Base-by-base conservation (phyloP, 2,797 vertebrate species). In the Notamacropus eugenii region DNA sequence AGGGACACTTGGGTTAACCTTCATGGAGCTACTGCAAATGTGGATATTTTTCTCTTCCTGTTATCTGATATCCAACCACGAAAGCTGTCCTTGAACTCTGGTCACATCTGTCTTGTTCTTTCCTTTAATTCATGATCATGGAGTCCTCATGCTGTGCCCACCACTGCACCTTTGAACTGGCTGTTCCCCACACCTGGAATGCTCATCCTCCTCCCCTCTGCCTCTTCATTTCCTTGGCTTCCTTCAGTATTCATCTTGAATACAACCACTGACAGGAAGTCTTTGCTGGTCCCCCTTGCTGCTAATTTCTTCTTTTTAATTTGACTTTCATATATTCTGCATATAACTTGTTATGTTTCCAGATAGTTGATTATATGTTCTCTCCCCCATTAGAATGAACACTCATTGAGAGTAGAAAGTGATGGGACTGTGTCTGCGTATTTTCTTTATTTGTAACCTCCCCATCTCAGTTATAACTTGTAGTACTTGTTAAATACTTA, bases 41-140 rank as follows among this genome's bases (percentile, higher is more conserved):
- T 93, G 93, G 95, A 93, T 95, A 34, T 91, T 96, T 96, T 95
- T 95, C 90, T 94, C 54, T 95, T 67, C 90, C 31, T 55, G 94
- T 82, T 34, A 27, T 40, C 40, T 87, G n/a, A 24, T 92, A 93
- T 56, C 16, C 91, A 96, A 93, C n/a, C 96, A 91, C 74, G 54
- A 97, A 93, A 54, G 82, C 14, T 57, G 57, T 90, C 91, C 94
- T 96, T 95, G 92, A 94, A 97, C 52, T 95, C 91, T 29, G 46
- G 14, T 94, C 97, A 92, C 92, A 96, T 92, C 11, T 95, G 94
- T 91, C 59, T 95, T 94, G 1, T 92, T 96, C 92, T 95, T 94
- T 92, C 55, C 74, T 31, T 82, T 82, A 46, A 82, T 82, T 82
- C 74, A 46, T 82, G 22, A 22, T 82, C 24, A 10, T 10, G 40